These are phyloP conservation scores for Pangasius macronema DNA, from an alignment of 2,797 vertebrate species.

Conservation along the genomic window DNA sequence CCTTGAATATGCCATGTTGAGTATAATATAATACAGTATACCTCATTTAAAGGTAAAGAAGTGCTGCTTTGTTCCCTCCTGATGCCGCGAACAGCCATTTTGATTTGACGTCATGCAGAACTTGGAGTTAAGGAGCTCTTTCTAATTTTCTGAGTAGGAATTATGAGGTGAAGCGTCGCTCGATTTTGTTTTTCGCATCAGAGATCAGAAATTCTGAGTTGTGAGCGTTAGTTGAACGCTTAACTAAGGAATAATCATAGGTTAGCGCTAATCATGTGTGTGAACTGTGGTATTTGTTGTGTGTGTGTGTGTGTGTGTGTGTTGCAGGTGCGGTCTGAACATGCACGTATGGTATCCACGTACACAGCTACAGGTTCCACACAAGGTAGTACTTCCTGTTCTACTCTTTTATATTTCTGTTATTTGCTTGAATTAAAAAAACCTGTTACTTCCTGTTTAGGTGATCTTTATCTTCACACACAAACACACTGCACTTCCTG, in stretches of 20 bases:
- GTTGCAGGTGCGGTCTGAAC: conserved; percentile 73
- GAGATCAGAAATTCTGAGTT: neutral
- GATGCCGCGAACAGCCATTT: neutral
- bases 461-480: too few species aligned
- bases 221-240: too few species aligned
- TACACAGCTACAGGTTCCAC: conserved; percentile 74
- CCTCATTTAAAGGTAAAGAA: too few species aligned
- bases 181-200: neutral
- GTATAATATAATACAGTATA: too few species aligned
- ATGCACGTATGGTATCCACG: conserved; percentile 61
- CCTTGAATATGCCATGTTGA: too few species aligned
- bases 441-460: neutral
- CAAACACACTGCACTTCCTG: neutral
- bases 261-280: neutral
- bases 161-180: neutral
- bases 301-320: conserved; percentile 14
- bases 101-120: neutral
- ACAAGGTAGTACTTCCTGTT: conserved; percentile 67
- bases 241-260: neutral
- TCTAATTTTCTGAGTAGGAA: neutral
- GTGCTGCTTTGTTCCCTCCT: too few species aligned
- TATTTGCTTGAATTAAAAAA: neutral
- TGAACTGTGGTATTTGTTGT: neutral
- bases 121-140: neutral
- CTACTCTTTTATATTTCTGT: conserved; percentile 8